phyloP scores from a whole-genome alignment of 2,797 vertebrate species.

The Lophius americanus region DNA sequence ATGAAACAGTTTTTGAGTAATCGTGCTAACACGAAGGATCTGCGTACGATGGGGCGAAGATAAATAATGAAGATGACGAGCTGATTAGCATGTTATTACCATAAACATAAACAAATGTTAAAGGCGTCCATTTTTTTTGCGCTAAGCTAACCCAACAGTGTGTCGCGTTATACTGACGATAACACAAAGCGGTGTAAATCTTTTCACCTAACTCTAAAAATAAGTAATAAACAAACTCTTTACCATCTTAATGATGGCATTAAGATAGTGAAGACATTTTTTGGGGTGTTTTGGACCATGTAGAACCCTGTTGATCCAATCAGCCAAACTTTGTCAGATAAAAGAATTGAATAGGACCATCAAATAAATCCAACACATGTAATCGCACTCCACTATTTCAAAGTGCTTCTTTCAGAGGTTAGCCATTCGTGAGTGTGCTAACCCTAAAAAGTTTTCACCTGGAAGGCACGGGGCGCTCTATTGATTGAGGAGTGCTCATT shows the following conservation, averaged over 20 bases:
- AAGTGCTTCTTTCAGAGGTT: conserved; percentile 34
- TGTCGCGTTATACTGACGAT: no score
- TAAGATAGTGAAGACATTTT: no score
- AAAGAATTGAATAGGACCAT: no score
- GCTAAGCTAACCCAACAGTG: background rate
- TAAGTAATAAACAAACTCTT: no score
- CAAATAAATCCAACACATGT: no score
- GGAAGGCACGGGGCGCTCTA: conserved; percentile 59
- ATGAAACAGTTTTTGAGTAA: no score
- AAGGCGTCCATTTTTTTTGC: background rate
- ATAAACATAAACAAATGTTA: conserved; percentile 18
- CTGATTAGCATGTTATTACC: conserved; percentile 54
- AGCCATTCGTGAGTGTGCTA: conserved; percentile 36
- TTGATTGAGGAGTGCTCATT: conserved; percentile 76
- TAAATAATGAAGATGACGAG: conserved; percentile 52
- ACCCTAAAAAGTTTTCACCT: conserved; percentile 68
- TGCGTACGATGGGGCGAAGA: conserved; percentile 48
- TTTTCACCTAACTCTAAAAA: no score
- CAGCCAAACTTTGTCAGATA: no score
- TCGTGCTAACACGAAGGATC: no score
- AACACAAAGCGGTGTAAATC: no score
- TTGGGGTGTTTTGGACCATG: background rate
- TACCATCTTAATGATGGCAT: no score
- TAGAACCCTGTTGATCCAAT: background rate
- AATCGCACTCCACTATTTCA: conserved; percentile 35